These are phyloP conservation scores for Leuciscus idus DNA, from an alignment of 2,113 vertebrate genomes.

Conservation along the genomic window DNA sequence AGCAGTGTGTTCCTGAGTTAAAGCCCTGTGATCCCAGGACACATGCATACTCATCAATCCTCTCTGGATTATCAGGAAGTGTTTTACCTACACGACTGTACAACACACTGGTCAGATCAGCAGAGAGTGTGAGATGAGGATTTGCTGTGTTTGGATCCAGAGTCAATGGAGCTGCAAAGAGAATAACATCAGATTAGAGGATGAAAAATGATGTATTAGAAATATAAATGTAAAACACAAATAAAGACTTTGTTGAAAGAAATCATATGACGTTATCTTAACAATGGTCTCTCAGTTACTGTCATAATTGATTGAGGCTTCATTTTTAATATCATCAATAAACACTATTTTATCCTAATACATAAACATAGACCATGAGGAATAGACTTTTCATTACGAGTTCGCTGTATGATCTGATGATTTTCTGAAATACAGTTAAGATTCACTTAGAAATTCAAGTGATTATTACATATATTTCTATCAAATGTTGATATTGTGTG, in stretches of 20 bases:
- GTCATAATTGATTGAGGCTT: too few species aligned
- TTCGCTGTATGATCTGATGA: neutral
- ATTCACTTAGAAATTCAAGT: neutral
- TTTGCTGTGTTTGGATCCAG: neutral
- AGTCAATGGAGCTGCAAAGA: neutral
- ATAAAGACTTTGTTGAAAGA: too few species aligned
- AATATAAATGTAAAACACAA: too few species aligned
- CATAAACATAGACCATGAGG: too few species aligned
- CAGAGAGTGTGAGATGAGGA: neutral
- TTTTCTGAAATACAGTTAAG: neutral
- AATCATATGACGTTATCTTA: too few species aligned
- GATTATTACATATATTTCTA: neutral
- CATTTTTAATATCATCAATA: too few species aligned
- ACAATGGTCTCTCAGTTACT: too few species aligned
- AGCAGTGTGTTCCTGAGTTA: neutral
- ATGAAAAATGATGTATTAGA: too few species aligned
- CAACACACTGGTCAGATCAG: neutral
- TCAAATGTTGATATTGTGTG: too few species aligned
- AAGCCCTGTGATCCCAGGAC: neutral
- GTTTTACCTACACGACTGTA: neutral
- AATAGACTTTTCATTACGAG: neutral
- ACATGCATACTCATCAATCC: fast-evolving
- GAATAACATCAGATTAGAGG: neutral
- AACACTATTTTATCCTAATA: too few species aligned
- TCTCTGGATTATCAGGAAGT: neutral